Base-by-base conservation (phyloP, 1,140 invertebrate species). In the Druon quercuslanigerum region DNA sequence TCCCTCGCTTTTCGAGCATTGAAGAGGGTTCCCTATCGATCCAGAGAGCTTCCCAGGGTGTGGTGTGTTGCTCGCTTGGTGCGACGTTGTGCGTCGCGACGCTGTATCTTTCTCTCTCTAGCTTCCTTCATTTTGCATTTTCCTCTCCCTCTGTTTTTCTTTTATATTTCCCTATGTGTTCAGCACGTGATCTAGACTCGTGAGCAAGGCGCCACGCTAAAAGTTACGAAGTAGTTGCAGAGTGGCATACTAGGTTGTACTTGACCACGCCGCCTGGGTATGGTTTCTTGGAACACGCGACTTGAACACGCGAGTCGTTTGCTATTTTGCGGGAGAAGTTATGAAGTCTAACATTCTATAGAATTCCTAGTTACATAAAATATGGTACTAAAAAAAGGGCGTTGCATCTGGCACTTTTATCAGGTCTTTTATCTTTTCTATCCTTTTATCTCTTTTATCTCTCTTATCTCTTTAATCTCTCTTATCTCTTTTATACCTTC, bases 21-120 rank as follows among this genome's bases (percentile, higher is more conserved):
- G 81, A 82, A 52, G 82, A 84, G 84, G 86, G 88, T 88, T 84
- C 85, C 76, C 85, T 89, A 89, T 90, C 87, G 88, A 89, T 88
- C 86, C 84, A 81, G 75, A 76, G 84, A 82, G 70, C 79, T 84
- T 83, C 83, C 71, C 73, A 89, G 87, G 88, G 88, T 89, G 89
- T 89, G 89, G 88, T 89, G 83, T 87, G 84, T 87, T 85, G 82
- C 80, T 85, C 84, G 78, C 50, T 72, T 80, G 79, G 79, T 75
- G 80, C 76, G 82, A 82, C 76, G 77, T 77, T 46, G 73, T 73
- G 66, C 86, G 83, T 86, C 75, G 82, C 82, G 81, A 85, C 83
- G 86, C 82, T 83, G 80, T 60, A 79, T 14, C 75, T 75, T 51
- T 75, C 78, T 75, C 50, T 74, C 77, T 71, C 51, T 66, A 46